Percentiles rank a stretch among this genome's conserved stretches.
phyloP scores from a whole-genome alignment of 2,888 invertebrate genomes.

The Conistra vaccinii region DNA sequence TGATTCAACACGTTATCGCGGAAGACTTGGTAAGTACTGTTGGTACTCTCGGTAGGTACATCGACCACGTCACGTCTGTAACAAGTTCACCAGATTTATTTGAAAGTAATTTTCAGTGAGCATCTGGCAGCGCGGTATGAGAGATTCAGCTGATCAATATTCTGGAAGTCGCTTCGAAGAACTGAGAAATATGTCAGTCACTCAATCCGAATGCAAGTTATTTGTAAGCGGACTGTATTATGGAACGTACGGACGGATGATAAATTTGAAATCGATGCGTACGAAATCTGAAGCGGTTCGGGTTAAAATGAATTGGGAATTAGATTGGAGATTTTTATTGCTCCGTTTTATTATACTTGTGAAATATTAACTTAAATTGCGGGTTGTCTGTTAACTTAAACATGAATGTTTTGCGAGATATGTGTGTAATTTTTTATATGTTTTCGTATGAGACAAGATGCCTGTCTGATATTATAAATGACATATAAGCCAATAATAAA shows the following conservation, averaged over 20 bases:
- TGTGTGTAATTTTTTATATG: background rate
- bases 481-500: background rate
- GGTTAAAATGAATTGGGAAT: slow-evolving; percentile 63
- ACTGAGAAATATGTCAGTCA: slow-evolving; percentile 88
- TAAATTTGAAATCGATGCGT: slow-evolving; percentile 68
- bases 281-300: slow-evolving; percentile 61
- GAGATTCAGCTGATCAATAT: slow-evolving; percentile 89
- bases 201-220: slow-evolving; percentile 83
- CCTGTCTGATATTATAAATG: background rate
- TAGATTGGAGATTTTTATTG: slow-evolving; percentile 60
- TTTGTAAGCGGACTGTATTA: slow-evolving; percentile 76
- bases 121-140: slow-evolving; percentile 89
- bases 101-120: slow-evolving; percentile 89
- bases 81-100: slow-evolving; percentile 86
- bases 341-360: slow-evolving; percentile 38
- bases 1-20: slow-evolving; percentile 71
- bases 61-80: slow-evolving; percentile 71
- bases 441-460: background rate
- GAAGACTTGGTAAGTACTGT: slow-evolving; percentile 26
- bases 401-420: slow-evolving; percentile 21
- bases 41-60: slow-evolving; percentile 30
- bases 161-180: slow-evolving; percentile 86
- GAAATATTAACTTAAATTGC: slow-evolving; percentile 42
- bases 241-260: slow-evolving; percentile 68
- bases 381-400: slow-evolving; percentile 24